These are phyloP conservation scores for Unio delphinus DNA, from an alignment of 2,888 invertebrate genomes.

Conservation along the genomic window DNA sequence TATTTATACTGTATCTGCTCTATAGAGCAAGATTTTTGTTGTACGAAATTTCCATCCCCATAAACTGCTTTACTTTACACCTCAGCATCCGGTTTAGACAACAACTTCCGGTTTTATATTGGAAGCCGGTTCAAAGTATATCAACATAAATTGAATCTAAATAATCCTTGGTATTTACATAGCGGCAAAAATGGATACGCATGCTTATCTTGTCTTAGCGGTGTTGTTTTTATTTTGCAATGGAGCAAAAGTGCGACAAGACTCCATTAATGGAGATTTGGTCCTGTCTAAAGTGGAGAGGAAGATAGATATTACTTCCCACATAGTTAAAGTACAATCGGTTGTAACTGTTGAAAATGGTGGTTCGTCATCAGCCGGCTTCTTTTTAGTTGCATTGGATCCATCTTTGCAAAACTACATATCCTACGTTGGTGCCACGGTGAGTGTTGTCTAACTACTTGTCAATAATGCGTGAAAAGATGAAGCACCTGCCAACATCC, in stretches of 20 bases:
- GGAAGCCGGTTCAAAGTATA: conserved; percentile 13
- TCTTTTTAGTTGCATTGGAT: conserved; percentile 82
- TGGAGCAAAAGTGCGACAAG: conserved; percentile 40
- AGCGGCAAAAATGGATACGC: neutral
- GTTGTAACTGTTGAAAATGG: conserved; percentile 88
- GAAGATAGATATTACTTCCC: conserved; percentile 88
- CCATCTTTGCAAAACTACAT: conserved; percentile 78
- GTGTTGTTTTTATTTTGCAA: conserved; percentile 33
- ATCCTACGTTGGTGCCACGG: conserved; percentile 81
- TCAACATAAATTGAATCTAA: conserved; percentile 11
- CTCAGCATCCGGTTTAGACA: conserved; percentile 25
- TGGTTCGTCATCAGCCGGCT: conserved; percentile 81
- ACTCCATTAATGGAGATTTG: conserved; percentile 59
- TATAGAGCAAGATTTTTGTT: too few relatives aligned
- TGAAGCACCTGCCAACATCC: conserved; percentile 7
- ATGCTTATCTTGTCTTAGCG: conserved; percentile 1
- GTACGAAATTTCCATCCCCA: too few relatives aligned
- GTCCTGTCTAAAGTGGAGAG: conserved; percentile 82
- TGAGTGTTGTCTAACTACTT: conserved; percentile 69
- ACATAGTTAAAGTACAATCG: conserved; percentile 86
- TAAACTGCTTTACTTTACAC: conserved; percentile 24
- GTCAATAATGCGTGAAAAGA: too few relatives aligned
- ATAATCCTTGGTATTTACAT: conserved; percentile 6
- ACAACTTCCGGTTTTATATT: conserved; percentile 28
- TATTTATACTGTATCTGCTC: too few relatives aligned